These are phyloP conservation scores for Bradysia coprophila DNA, from an alignment of 1,140 invertebrate species.

Conservation along the genomic window DNA sequence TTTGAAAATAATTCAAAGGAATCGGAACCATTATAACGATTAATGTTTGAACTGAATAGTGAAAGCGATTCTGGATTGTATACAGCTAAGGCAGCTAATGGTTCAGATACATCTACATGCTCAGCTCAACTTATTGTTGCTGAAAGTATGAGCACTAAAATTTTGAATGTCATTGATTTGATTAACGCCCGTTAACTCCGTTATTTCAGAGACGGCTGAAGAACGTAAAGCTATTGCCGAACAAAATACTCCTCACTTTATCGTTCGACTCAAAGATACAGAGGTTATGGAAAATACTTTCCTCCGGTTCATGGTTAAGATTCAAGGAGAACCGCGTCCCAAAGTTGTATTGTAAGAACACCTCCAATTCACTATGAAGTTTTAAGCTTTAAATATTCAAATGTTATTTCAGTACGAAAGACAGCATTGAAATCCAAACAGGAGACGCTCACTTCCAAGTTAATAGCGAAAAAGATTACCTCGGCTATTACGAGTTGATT, in stretches of 20 bases:
- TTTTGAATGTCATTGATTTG: constrained; percentile 3
- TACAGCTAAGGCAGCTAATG: constrained; percentile 73
- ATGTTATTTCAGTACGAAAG: constrained; percentile 52
- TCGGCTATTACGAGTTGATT: constrained; percentile 77
- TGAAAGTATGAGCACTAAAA: constrained; percentile 40
- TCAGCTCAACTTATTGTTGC: constrained; percentile 72
- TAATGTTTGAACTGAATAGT: constrained; percentile 8
- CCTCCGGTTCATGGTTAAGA: constrained; percentile 75
- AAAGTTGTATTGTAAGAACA: constrained; percentile 64
- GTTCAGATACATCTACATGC: constrained; percentile 56
- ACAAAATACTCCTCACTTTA: constrained; percentile 55
- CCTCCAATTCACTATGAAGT: constrained; percentile 3
- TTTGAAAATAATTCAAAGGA: neutral
- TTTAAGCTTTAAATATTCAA: constrained; percentile 2
- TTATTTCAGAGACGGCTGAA: constrained; percentile 40
- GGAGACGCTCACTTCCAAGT: constrained; percentile 52
- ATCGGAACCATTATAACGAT: neutral
- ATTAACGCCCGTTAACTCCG: constrained; percentile 1
- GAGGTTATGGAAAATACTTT: constrained; percentile 74
- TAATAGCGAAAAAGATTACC: constrained; percentile 51
- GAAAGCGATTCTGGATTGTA: constrained; percentile 79
- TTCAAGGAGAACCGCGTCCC: constrained; percentile 70
- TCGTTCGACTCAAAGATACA: constrained; percentile 67
- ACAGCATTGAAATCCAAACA: constrained; percentile 48
- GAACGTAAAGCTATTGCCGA: constrained; percentile 48